Percentiles rank a stretch among this genome's conserved stretches.
phyloP scores from a whole-genome alignment of 2,888 invertebrate genomes.

The Drosophila picticornis region DNA sequence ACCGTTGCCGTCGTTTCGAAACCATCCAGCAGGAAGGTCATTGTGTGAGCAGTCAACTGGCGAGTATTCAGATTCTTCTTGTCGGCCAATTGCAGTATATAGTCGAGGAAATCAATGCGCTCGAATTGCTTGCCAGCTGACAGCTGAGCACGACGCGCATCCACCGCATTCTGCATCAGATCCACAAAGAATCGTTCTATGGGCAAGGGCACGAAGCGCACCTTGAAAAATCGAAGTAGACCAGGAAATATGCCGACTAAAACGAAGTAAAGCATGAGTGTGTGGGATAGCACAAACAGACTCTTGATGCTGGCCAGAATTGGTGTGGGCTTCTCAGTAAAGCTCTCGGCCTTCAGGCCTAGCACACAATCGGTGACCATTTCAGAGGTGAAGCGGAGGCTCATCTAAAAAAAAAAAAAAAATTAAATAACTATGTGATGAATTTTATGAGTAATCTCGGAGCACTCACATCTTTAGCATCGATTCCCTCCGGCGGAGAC shows the following conservation, averaged over 20 bases:
- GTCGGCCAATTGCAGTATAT: conserved; percentile 77
- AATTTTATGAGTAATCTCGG: neutral
- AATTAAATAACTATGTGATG: accelerated
- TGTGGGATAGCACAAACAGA: conserved; percentile 74
- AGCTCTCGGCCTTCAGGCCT: conserved; percentile 85
- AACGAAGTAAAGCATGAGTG: conserved; percentile 58
- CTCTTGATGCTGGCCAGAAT: conserved; percentile 76
- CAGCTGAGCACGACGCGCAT: conserved; percentile 62
- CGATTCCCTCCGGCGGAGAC: conserved; percentile 80
- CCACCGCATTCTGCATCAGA: conserved; percentile 73
- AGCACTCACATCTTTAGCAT: conserved; percentile 84
- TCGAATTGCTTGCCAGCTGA: conserved; percentile 52
- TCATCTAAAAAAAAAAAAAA: conserved; percentile 57
- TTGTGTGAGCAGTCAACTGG: conserved; percentile 74
- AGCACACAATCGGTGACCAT: conserved; percentile 86
- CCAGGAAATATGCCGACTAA: conserved; percentile 71
- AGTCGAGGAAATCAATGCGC: conserved; percentile 82
- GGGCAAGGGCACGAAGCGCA: conserved; percentile 83
- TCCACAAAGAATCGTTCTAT: conserved; percentile 86
- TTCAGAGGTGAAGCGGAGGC: conserved; percentile 84
- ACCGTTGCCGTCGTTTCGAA: conserved; percentile 82
- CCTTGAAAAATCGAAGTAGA: conserved; percentile 62
- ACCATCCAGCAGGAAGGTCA: conserved; percentile 84
- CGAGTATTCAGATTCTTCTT: conserved; percentile 69
- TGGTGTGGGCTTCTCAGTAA: conserved; percentile 78